A percentile compares a stretch with the other conserved stretches of the same genome.
Conservation (phyloP, 1,140 invertebrate genomes). For the Lepidostoma basale region DNA sequence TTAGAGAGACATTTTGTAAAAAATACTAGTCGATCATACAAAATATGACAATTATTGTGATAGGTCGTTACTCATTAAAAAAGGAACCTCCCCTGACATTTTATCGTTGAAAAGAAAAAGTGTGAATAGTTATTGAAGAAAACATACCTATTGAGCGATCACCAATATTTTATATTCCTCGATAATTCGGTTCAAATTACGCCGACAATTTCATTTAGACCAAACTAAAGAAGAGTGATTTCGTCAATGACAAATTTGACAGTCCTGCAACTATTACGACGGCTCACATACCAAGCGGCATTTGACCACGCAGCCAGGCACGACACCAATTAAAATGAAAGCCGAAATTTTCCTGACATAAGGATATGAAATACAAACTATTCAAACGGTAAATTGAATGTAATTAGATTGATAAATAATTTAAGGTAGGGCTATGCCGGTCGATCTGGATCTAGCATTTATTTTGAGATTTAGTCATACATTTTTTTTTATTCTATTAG, state of each 20-base stretch:
- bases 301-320: slow-evolving; percentile 36
- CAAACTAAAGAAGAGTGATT: slow-evolving; percentile 31
- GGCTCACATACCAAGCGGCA: slow-evolving; percentile 34
- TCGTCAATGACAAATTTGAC: slow-evolving; percentile 40
- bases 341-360: slow-evolving; percentile 7
- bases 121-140: not conserved
- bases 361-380: not conserved
- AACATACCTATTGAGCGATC: slow-evolving; percentile 27
- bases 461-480: too few relatives aligned
- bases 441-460: not conserved
- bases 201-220: slow-evolving; percentile 34
- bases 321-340: slow-evolving; percentile 20
- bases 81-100: slow-evolving; percentile 33
- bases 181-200: slow-evolving; percentile 24
- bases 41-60: slow-evolving; percentile 23
- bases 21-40: slow-evolving; percentile 22
- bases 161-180: slow-evolving; percentile 27
- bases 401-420: slow-evolving; percentile 14
- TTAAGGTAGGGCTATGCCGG: slow-evolving; percentile 22
- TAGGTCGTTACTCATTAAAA: slow-evolving; percentile 24
- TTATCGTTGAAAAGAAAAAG: slow-evolving; percentile 5
- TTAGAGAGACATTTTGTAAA: slow-evolving; percentile 16
- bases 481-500: too few relatives aligned
- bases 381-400: not conserved
- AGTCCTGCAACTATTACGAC: slow-evolving; percentile 32